phyloP scores from a whole-genome alignment of 2,888 invertebrate species.

The Heteromurus nitidus region DNA sequence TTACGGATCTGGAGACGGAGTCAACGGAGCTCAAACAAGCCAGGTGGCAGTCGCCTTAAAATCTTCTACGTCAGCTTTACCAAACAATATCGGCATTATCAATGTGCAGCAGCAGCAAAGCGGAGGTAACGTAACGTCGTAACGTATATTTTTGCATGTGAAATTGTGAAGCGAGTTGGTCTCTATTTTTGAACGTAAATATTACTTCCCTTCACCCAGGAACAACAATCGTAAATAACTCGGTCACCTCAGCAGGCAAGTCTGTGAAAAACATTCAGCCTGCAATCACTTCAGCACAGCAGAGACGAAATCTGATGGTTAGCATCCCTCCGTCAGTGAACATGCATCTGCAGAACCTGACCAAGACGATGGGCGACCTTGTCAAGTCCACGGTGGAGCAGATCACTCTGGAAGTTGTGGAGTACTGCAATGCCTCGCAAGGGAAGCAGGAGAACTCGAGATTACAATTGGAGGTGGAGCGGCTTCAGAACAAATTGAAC shows the following conservation, averaged over 20 bases:
- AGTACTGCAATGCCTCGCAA: slow-evolving; percentile 52
- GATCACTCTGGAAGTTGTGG: slow-evolving; percentile 71
- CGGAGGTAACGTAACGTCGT: no score
- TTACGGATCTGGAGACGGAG: slow-evolving; percentile 23
- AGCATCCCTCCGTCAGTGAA: slow-evolving; percentile 67
- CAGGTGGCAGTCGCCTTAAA: slow-evolving; percentile 55
- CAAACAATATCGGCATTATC: slow-evolving; percentile 51
- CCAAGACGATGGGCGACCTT: slow-evolving; percentile 70
- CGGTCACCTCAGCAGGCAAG: slow-evolving; percentile 5
- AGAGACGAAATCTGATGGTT: slow-evolving; percentile 64
- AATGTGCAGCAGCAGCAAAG: slow-evolving; percentile 50
- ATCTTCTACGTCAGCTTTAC: slow-evolving; percentile 23
- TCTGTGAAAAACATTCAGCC: slow-evolving; percentile 28
- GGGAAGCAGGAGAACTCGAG: slow-evolving; percentile 58
- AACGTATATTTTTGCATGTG: no score
- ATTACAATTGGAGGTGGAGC: slow-evolving; percentile 60
- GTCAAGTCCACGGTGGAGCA: slow-evolving; percentile 70
- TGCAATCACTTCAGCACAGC: slow-evolving; percentile 39
- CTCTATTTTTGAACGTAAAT: no score
- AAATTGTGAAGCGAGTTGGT: no score
- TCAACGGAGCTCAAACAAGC: slow-evolving; percentile 56
- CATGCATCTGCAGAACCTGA: slow-evolving; percentile 67
- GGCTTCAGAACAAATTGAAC: slow-evolving; percentile 78
- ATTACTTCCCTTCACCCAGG: background rate
- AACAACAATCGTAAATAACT: slow-evolving; percentile 43